These are phyloP conservation scores for Apocheima hispidaria DNA, from an alignment of 2,888 invertebrate genomes.

Conservation along the genomic window DNA sequence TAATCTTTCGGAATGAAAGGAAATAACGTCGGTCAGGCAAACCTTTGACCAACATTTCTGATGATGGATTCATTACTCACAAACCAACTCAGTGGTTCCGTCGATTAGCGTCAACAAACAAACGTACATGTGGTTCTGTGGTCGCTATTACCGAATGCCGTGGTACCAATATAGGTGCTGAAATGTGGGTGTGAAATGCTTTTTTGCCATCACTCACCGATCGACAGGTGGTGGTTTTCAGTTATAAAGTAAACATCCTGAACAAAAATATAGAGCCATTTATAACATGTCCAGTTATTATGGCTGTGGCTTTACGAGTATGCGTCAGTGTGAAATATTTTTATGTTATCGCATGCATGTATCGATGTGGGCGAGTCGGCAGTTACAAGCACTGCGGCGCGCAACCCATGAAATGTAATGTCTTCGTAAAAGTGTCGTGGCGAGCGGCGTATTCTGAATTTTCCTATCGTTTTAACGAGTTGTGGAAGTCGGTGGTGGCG, in stretches of 20 bases:
- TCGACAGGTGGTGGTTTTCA: constrained; percentile 37
- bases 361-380: constrained; percentile 32
- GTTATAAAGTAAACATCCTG: constrained; percentile 42
- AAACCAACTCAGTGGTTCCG: constrained; percentile 10
- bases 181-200: constrained; percentile 25
- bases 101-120: constrained; percentile 30
- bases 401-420: constrained; percentile 26
- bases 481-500: constrained; percentile 4
- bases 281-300: constrained; percentile 24
- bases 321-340: constrained; percentile 41
- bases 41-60: constrained; percentile 25
- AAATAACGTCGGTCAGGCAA: constrained; percentile 25
- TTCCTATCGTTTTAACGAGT: constrained; percentile 29
- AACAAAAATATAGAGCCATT: constrained; percentile 31
- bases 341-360: constrained; percentile 36
- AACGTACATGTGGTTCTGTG: constrained; percentile 23
- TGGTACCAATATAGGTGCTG: constrained; percentile 25
- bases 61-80: constrained; percentile 31
- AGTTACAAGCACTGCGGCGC: constrained; percentile 22
- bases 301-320: constrained; percentile 20
- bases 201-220: constrained; percentile 26
- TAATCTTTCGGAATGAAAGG: constrained; percentile 28
- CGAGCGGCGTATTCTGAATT: constrained; percentile 21
- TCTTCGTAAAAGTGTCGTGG: constrained; percentile 18
- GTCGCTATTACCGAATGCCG: constrained; percentile 14